Percentiles rank a stretch among this genome's conserved stretches.
Conservation (phyloP, 2,113 vertebrate species). For the Prionailurus viverrinus region DNA sequence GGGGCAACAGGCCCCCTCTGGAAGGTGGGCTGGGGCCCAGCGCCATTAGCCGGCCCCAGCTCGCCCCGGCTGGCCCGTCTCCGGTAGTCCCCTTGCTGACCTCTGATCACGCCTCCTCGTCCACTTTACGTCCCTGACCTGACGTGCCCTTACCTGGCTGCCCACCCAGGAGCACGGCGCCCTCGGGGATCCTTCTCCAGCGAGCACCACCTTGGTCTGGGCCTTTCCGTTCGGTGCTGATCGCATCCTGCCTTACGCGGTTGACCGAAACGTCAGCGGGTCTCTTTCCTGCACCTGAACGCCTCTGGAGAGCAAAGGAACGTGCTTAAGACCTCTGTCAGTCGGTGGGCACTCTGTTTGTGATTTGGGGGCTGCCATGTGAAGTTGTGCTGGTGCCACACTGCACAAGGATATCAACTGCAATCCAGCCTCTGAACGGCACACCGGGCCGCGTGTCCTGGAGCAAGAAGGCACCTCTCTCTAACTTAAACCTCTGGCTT, state of each 20-base stretch:
- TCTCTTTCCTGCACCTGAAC: neutral
- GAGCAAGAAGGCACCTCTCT: neutral
- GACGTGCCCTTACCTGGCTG: neutral
- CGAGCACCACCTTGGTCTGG: neutral
- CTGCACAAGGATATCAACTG: neutral
- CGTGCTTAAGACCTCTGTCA: neutral
- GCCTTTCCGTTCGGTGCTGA: neutral
- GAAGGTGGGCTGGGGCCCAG: neutral
- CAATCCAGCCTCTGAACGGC: neutral
- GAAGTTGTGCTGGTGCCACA: neutral
- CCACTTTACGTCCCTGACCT: neutral
- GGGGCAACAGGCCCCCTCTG: neutral
- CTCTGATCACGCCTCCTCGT: neutral
- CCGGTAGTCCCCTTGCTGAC: neutral
- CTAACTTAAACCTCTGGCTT: neutral
- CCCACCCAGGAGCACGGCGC: rapidly evolving
- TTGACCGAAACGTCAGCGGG: neutral
- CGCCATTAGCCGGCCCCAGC: neutral
- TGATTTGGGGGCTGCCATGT: neutral
- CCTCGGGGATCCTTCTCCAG: neutral
- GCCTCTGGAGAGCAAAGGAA: neutral
- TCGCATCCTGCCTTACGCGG: neutral
- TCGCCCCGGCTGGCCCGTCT: neutral
- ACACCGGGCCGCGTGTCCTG: neutral
- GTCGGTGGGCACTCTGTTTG: rapidly evolving